phyloP scores from a whole-genome alignment of 1,140 invertebrate genomes.

The Paraescarpia echinospica region DNA sequence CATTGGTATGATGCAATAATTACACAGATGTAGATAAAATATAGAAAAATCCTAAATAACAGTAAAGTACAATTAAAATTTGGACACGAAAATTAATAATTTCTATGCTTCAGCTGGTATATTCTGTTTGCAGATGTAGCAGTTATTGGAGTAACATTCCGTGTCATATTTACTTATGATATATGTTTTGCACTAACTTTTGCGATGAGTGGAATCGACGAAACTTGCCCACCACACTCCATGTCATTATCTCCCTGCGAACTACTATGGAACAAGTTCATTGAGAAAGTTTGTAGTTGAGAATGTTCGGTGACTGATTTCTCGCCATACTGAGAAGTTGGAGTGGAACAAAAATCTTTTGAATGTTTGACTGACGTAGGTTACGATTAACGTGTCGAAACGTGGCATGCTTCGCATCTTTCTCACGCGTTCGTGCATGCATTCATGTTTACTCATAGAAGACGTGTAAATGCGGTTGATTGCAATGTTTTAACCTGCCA shows the following conservation, averaged over 20 bases:
- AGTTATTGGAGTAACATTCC: too few species aligned
- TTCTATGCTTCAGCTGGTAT: too few species aligned
- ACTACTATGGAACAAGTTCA: neutral
- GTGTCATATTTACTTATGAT: too few species aligned
- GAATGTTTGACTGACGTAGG: neutral
- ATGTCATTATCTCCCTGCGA: neutral
- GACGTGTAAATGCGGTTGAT: neutral
- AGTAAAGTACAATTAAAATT: too few species aligned
- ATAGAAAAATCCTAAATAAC: too few species aligned
- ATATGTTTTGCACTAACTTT: too few species aligned
- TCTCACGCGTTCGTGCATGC: neutral
- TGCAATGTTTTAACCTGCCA: neutral
- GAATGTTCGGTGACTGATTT: neutral
- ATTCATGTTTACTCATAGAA: neutral
- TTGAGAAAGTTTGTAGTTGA: neutral
- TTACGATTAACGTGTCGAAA: neutral
- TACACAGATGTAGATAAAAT: too few species aligned
- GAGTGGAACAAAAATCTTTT: neutral
- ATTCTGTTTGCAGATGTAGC: too few species aligned
- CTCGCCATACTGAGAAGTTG: neutral
- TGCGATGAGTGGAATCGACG: neutral
- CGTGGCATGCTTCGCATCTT: neutral
- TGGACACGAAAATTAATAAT: too few species aligned
- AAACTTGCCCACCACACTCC: neutral
- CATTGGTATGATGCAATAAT: too few species aligned